phyloP scores from a whole-genome alignment of 1,140 invertebrate species.

The Lepidurus apus region DNA sequence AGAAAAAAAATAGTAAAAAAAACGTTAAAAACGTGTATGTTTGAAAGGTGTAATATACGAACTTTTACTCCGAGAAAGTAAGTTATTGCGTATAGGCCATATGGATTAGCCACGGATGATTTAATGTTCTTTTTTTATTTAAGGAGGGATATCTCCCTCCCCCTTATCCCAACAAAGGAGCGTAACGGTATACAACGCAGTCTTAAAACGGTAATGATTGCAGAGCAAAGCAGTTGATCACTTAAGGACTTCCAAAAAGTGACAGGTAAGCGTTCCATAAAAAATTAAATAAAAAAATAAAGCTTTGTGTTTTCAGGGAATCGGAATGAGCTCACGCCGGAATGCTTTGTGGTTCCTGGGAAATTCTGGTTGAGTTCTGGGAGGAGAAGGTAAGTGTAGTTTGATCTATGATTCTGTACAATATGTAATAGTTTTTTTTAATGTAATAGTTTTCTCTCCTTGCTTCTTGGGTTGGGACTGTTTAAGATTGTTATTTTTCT shows the following conservation, averaged over 20 bases:
- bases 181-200: background rate
- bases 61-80: background rate
- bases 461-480: background rate
- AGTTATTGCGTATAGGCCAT: background rate
- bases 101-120: background rate
- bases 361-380: background rate
- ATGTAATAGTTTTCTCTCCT: background rate
- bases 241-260: background rate
- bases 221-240: slow-evolving; percentile 14
- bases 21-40: background rate
- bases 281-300: too few relatives aligned
- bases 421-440: too few relatives aligned
- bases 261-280: background rate
- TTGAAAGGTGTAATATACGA: background rate
- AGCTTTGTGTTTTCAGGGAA: background rate
- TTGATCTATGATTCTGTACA: background rate
- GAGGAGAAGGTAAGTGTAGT: background rate
- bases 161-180: background rate
- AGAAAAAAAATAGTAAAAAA: background rate
- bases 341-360: background rate
- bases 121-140: background rate
- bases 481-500: background rate
- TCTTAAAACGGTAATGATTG: background rate
- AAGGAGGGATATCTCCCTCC: background rate
- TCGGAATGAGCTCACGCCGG: background rate